Base-by-base conservation (phyloP, 2,797 vertebrate species). In the Gymnothorax javanicus region DNA sequence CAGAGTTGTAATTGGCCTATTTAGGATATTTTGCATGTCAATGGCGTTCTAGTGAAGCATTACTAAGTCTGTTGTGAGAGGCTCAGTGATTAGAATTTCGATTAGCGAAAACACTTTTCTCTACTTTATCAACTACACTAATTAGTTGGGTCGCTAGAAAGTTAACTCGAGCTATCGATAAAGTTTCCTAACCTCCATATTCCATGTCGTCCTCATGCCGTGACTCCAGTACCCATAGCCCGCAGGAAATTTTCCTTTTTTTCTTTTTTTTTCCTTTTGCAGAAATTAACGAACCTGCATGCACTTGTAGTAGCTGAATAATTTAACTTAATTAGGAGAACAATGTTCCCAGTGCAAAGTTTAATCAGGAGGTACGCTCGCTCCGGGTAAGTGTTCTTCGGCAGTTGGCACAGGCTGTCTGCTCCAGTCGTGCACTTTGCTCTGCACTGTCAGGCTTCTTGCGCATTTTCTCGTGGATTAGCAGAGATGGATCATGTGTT, bases 21-120 rank as follows among this genome's bases (percentile, higher is more conserved):
- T 99, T 97, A 97, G 97, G 94, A 96, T 97, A 94, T 95, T 99
- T 99, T 98, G 97, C 97, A 98, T 99, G 95, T 98, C 97, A 99
- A 99, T 98, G 96, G 96, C 95, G 95, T 94, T 95, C 95, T 95
- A 96, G 95, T 95, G 96, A 94, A 94, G 95, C 97, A 96, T 95
- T 94, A 95, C 97, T 97, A 96, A 97, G 96, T 96, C 96, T 97
- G 97, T 96, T 97, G 96, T 95, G 97, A 97, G 97, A 96, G 96
- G 95, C 96, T 94, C 91, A 96, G 95, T 97, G 97, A 98, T 98
- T 96, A 96, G 97, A 98, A 99, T 98, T 98, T 96, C 96, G 97
- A 98, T 97, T 95, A 97, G 97, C 95, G 95, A 94, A 92, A 96
- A 96, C 96, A 96, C 96, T 97, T 96, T 89, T 96, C 96, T 96